Evolutionary conservation across 2,888 invertebrate species (phyloP).

Genomic region (Dastarcus helophoroides): DNA sequence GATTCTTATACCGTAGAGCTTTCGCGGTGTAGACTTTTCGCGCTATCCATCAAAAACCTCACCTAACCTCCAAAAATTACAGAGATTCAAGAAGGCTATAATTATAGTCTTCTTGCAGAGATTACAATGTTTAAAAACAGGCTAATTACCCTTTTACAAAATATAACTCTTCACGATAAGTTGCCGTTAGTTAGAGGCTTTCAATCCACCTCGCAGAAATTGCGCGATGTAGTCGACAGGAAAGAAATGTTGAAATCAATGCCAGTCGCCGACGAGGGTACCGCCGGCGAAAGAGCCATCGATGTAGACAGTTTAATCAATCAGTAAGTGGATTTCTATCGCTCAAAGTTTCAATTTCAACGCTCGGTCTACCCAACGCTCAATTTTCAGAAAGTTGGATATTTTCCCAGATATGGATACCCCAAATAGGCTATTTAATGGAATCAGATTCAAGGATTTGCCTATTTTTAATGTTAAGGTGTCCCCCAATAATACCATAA

Average conservation of each 20-base stretch:
- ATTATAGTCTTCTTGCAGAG: too few species aligned
- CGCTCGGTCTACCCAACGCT: slow-evolving; percentile 3
- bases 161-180: too few species aligned
- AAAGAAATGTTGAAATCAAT: slow-evolving; percentile 44
- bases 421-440: slow-evolving; percentile 60
- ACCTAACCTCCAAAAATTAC: too few species aligned
- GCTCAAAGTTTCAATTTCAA: too few species aligned
- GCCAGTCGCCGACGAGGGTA: slow-evolving; percentile 59
- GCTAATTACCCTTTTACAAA: too few species aligned
- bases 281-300: slow-evolving; percentile 58
- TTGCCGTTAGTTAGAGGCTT: too few species aligned
- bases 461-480: slow-evolving; percentile 76
- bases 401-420: slow-evolving; percentile 67
- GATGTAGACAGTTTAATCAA: slow-evolving; percentile 56
- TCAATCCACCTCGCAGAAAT: slow-evolving; percentile 10
- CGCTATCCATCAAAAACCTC: too few species aligned
- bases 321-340: slow-evolving; percentile 39
- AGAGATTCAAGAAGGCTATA: too few species aligned
- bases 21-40: too few species aligned
- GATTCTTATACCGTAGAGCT: too few species aligned
- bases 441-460: slow-evolving; percentile 63
- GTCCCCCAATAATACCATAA: slow-evolving; percentile 79
- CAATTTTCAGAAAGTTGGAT: slow-evolving; percentile 48
- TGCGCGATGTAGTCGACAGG: slow-evolving; percentile 39
- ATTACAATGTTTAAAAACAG: too few species aligned